phyloP scores from a whole-genome alignment of 2,113 vertebrate genomes.

The Lanius collurio region DNA sequence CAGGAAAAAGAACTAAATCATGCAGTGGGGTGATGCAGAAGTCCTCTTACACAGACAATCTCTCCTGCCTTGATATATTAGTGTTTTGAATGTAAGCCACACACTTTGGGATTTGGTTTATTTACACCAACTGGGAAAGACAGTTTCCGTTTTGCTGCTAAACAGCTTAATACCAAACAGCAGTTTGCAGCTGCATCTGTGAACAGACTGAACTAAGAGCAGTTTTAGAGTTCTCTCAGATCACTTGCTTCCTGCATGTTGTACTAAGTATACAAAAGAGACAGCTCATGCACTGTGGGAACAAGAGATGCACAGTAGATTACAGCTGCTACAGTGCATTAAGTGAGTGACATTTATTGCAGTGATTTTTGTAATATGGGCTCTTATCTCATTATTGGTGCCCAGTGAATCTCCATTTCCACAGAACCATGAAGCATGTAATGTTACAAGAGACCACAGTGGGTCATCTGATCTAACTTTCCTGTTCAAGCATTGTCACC shows the following conservation, averaged over 20 bases:
- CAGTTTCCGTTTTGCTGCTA: background rate
- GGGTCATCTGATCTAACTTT: background rate
- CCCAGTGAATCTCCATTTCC: background rate
- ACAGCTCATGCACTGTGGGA: background rate
- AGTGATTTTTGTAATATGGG: background rate
- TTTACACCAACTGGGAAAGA: background rate
- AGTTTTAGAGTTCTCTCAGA: background rate
- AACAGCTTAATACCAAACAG: background rate
- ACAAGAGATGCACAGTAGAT: background rate
- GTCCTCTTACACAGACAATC: background rate
- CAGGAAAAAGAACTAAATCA: background rate
- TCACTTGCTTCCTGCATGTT: background rate
- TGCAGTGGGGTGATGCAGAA: background rate
- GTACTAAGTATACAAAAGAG: background rate
- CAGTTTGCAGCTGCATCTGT: background rate
- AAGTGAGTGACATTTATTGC: background rate
- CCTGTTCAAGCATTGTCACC: background rate
- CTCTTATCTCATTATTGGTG: background rate
- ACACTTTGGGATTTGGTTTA: background rate
- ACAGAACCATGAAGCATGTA: rapidly evolving
- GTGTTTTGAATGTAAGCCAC: background rate
- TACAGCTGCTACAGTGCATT: background rate
- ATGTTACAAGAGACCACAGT: background rate
- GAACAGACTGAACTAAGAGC: background rate
- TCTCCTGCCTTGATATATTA: background rate